These are phyloP conservation scores for Pyrrhia umbra DNA, from an alignment of 2,888 invertebrate genomes.

Conservation along the genomic window DNA sequence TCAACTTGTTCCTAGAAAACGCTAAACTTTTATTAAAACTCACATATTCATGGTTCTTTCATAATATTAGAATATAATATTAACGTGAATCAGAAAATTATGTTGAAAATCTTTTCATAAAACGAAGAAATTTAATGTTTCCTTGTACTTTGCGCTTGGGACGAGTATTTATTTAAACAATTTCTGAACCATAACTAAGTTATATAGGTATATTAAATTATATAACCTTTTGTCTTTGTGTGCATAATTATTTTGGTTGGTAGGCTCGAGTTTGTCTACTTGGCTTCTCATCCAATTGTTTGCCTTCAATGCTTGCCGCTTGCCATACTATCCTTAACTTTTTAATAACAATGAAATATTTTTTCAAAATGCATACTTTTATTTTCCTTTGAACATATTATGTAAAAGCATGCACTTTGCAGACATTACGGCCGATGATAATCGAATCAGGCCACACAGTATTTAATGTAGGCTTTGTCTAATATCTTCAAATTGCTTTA, in stretches of 20 bases:
- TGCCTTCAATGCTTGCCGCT: too few species aligned
- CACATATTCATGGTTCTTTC: slow-evolving; percentile 13
- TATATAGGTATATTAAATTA: slow-evolving; percentile 33
- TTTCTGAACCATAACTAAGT: slow-evolving; percentile 24
- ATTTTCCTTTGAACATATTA: too few species aligned
- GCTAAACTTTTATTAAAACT: slow-evolving; percentile 22
- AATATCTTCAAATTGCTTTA: too few species aligned
- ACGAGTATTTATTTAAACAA: slow-evolving; percentile 23
- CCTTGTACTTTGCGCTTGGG: slow-evolving; percentile 15
- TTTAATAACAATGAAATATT: too few species aligned
- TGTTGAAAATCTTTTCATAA: slow-evolving; percentile 28
- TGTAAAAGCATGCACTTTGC: too few species aligned
- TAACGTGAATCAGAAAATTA: slow-evolving; percentile 12
- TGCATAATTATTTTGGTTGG: slow-evolving; percentile 10
- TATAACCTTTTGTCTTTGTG: slow-evolving; percentile 1
- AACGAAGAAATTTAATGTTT: slow-evolving; percentile 30
- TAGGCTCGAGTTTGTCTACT: neutral
- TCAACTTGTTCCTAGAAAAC: neutral
- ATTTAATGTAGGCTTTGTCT: too few species aligned
- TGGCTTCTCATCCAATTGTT: too few species aligned
- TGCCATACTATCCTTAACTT: too few species aligned
- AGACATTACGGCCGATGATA: too few species aligned
- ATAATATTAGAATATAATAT: slow-evolving; percentile 27
- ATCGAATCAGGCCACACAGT: too few species aligned
- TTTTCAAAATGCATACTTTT: too few species aligned